Evolutionary conservation across 2,113 vertebrate genomes (phyloP), one percentile per base, ranked within the genome.

Genomic region (Lampris incognitus): DNA sequence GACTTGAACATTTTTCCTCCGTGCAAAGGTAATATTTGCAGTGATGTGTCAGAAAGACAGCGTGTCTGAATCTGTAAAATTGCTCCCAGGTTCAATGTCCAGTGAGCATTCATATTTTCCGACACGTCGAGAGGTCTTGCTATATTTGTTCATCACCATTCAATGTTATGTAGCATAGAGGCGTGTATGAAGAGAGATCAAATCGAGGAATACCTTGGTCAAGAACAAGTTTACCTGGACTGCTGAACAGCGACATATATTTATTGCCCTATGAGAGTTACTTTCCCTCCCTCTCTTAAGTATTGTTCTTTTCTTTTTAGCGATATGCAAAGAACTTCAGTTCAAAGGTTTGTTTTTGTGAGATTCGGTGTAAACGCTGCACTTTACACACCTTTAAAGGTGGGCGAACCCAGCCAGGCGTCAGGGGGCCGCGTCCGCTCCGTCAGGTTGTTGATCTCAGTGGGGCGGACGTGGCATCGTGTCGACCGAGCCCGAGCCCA

Each of bases 301-400:
- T 87, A 75, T 60, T 68, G 62, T 74, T 85, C 3, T 73, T 74
- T 85, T 66, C 56, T 80, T 85, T 67, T 90, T 76, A 74, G 76
- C 72, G 80, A 76, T 69, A 82, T 87, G 85, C 83, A 89, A 89
- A 78, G 24, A 44, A 63, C 24, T 71, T 84, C 60, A 66, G n/a
- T 87, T 84, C 81, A 62, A 78, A 70, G 52, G 66, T 66, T 40
- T 84, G 54, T 78, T 82, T 60, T 79, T 79, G 10, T 66, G 74
- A 64, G 46, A 70, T 77, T 6, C 80, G 84, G 86, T 89, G 85
- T 86, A 85, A 90, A 82, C 44, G 72, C 83, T 90, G 92, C 92
- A 92, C 88, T 90, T 93, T 91, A 89, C 86, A 87, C 82, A 82
- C 79, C 54, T 79, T 70, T 62, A 72, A 57, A 62, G 78, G 74